phyloP scores from a whole-genome alignment of 2,113 vertebrate genomes.

The Grallaria varia region DNA sequence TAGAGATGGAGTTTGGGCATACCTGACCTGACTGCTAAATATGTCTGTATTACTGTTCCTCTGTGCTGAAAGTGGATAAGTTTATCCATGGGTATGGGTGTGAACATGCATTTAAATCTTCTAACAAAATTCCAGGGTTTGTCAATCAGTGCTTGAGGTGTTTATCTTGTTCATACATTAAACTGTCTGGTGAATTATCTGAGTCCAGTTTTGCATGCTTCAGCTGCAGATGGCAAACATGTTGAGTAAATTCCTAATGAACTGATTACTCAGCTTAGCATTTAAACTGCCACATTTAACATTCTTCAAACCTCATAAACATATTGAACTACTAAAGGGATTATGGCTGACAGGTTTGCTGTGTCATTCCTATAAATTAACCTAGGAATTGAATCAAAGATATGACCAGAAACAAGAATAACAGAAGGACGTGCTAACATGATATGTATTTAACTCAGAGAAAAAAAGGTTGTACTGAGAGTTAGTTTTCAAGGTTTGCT shows the following conservation, averaged over 20 bases:
- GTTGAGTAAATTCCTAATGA: slow-evolving; percentile 68
- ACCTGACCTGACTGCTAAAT: background rate
- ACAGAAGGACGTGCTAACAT: background rate
- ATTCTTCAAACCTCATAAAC: slow-evolving; percentile 61
- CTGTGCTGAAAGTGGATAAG: background rate
- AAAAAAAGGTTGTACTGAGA: background rate
- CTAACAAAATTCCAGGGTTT: background rate
- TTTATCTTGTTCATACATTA: slow-evolving; percentile 7
- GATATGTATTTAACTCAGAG: background rate
- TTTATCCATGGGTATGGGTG: background rate
- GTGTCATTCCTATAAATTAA: slow-evolving; percentile 63
- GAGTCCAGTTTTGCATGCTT: background rate
- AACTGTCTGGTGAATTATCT: slow-evolving; percentile 48
- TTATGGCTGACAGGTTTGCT: slow-evolving; percentile 48
- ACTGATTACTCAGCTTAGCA: slow-evolving; percentile 68
- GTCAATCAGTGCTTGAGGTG: background rate
- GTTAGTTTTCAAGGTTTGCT: background rate
- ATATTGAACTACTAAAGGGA: slow-evolving; percentile 56
- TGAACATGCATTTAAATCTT: background rate
- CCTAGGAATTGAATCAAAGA: slow-evolving; percentile 58
- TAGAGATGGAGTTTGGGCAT: background rate
- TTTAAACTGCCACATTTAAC: slow-evolving; percentile 68
- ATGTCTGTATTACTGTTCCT: background rate
- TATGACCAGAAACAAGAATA: background rate
- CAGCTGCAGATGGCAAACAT: slow-evolving; percentile 41